These are phyloP conservation scores for Macrochelys suwanniensis DNA, from an alignment of 2,797 vertebrate species.

Conservation along the genomic window DNA sequence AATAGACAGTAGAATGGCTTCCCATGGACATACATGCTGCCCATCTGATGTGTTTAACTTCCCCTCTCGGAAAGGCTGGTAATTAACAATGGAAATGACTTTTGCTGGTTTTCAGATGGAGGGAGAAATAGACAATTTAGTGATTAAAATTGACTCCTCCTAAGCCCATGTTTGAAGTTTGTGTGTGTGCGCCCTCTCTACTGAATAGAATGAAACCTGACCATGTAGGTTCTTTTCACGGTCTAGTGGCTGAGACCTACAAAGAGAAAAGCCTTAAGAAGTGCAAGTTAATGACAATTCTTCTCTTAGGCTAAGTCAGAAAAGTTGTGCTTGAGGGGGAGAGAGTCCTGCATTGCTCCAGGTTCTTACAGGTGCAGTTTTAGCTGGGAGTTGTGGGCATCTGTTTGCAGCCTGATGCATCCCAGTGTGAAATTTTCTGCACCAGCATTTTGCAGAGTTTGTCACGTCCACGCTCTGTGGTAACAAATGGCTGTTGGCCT, in stretches of 20 bases:
- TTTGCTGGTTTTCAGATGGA: background rate
- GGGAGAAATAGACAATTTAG: background rate
- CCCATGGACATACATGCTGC: background rate
- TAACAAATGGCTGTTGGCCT: constrained; percentile 28
- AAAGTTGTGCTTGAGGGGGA: background rate
- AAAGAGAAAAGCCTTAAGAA: constrained; percentile 6
- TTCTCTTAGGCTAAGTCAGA: background rate
- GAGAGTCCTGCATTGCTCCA: background rate
- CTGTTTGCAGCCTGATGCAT: constrained; percentile 22
- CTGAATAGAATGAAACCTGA: background rate
- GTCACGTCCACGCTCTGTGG: background rate
- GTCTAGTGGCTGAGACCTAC: constrained; percentile 16
- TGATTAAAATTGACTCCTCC: background rate
- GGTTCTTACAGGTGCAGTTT: background rate
- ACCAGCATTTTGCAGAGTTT: background rate
- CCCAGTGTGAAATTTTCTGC: background rate
- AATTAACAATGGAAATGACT: background rate
- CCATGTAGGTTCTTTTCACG: background rate
- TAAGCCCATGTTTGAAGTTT: background rate
- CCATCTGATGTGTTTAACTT: background rate
- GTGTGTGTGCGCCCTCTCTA: background rate
- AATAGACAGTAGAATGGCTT: background rate
- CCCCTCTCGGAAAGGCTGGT: background rate
- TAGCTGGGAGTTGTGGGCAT: background rate
- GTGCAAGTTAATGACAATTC: background rate